Conservation (phyloP, 2,888 invertebrate genomes). For the Rhingia campestris region DNA sequence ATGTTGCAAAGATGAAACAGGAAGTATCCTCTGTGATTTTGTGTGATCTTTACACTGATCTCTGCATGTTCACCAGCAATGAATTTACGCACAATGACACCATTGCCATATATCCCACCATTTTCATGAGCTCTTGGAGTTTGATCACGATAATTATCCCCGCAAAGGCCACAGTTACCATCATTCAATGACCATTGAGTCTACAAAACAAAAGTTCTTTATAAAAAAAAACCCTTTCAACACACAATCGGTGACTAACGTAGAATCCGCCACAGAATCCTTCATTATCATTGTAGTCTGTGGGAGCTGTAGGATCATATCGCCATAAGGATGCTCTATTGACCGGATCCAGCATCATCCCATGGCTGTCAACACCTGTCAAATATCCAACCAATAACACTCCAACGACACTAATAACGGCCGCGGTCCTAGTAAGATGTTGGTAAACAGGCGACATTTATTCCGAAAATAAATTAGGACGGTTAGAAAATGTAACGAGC, state of each 20-base stretch:
- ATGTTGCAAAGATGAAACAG: conserved; percentile 84
- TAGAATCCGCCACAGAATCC: conserved; percentile 84
- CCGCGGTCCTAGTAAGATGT: not conserved
- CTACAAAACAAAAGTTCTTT: conserved; percentile 67
- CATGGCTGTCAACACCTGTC: conserved; percentile 81
- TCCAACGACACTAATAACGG: not conserved
- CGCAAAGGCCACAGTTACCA: conserved; percentile 85
- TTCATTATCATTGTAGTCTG: conserved; percentile 84
- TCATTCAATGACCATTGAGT: conserved; percentile 82
- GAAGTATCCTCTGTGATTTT: conserved; percentile 84
- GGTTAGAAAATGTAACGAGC: not conserved
- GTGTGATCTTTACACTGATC: conserved; percentile 81
- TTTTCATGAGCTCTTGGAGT: conserved; percentile 84
- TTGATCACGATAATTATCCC: conserved; percentile 83
- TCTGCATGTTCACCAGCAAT: conserved; percentile 61
- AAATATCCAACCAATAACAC: conserved; percentile 32
- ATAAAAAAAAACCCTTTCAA: not conserved
- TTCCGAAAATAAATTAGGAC: not conserved
- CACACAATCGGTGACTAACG: conserved; percentile 75
- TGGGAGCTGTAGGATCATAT: conserved; percentile 82
- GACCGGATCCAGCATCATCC: conserved; percentile 84
- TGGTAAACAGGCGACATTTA: not conserved
- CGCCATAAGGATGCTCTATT: conserved; percentile 85
- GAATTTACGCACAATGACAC: conserved; percentile 82
- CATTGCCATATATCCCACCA: conserved; percentile 84